These are phyloP conservation scores for Lycocerus yunnanus DNA, from an alignment of 2,888 invertebrate species.

Conservation along the genomic window DNA sequence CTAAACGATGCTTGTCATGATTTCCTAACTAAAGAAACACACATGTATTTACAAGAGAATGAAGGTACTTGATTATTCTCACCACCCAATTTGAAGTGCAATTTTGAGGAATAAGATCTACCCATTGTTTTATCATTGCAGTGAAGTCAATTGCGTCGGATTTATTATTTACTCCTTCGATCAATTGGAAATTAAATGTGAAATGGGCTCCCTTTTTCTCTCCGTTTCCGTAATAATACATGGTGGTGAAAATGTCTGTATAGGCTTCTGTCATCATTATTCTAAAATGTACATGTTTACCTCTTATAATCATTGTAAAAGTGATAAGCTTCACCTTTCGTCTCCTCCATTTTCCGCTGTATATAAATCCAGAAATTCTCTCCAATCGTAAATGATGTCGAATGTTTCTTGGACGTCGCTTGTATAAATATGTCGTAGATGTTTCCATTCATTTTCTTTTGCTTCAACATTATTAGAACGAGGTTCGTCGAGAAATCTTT, in stretches of 20 bases:
- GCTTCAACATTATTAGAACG: slow-evolving; percentile 37
- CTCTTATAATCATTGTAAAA: background rate
- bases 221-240: slow-evolving; percentile 67
- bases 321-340: background rate
- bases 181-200: slow-evolving; percentile 80
- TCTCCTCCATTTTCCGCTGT: slow-evolving; percentile 40
- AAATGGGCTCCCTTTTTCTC: slow-evolving; percentile 66
- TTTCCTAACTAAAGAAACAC: slow-evolving; percentile 65
- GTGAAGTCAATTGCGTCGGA: slow-evolving; percentile 68
- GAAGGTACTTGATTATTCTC: slow-evolving; percentile 46
- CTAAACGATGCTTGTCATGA: slow-evolving; percentile 75
- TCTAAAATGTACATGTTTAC: slow-evolving; percentile 44
- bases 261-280: slow-evolving; percentile 81
- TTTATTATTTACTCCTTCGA: slow-evolving; percentile 61
- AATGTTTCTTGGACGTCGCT: slow-evolving; percentile 62
- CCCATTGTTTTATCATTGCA: slow-evolving; percentile 66
- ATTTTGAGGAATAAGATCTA: slow-evolving; percentile 65
- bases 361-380: slow-evolving; percentile 65
- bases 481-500: slow-evolving; percentile 54
- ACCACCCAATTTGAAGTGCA: slow-evolving; percentile 79
- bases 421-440: slow-evolving; percentile 67
- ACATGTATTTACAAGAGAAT: background rate
- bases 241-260: slow-evolving; percentile 61
- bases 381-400: slow-evolving; percentile 70
- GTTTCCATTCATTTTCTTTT: slow-evolving; percentile 57